These are phyloP conservation scores for Palythoa caribaeorum DNA, from an alignment of 92 coral and sea anemone species.

Conservation along the genomic window DNA sequence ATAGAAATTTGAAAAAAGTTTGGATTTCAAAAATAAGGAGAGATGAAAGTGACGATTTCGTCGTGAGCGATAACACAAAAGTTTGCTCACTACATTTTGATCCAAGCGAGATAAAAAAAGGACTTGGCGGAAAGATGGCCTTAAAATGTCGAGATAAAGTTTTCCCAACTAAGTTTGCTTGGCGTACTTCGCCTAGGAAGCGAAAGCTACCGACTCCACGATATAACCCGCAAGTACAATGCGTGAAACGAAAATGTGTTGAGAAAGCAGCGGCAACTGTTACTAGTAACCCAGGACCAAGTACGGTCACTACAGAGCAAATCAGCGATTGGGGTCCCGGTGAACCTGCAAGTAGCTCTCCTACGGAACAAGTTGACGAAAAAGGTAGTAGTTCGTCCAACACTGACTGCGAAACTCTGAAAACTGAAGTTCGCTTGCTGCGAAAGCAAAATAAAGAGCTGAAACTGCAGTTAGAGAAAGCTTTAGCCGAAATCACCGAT, in stretches of 20 bases:
- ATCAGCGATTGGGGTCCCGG: not conserved
- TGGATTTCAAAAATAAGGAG: slow-evolving; percentile 2
- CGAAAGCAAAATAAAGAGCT: slow-evolving; percentile 1
- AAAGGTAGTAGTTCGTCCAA: not conserved
- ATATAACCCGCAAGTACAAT: not conserved
- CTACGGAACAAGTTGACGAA: not conserved
- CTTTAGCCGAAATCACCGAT: not conserved
- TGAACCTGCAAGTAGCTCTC: not conserved
- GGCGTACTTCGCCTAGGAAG: slow-evolving; percentile 51
- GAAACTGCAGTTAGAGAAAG: not conserved
- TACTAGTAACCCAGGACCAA: not conserved
- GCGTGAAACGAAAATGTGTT: not conserved
- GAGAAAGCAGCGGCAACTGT: not conserved
- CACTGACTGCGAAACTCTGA: not conserved
- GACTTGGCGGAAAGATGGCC: slow-evolving; percentile 43
- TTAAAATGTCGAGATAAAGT: slow-evolving; percentile 26
- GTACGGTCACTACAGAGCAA: not conserved
- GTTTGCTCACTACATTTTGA: slow-evolving; percentile 41
- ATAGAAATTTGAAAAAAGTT: not conserved
- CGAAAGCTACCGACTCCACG: not conserved
- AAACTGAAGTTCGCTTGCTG: not conserved
- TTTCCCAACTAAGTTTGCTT: slow-evolving; percentile 40
- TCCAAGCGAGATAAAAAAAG: slow-evolving; percentile 31
- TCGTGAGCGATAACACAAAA: slow-evolving; percentile 24
- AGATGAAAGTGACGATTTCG: slow-evolving; percentile 4